Evolutionary conservation across 2,888 invertebrate species (phyloP).

Genomic region (Luperina testacea): DNA sequence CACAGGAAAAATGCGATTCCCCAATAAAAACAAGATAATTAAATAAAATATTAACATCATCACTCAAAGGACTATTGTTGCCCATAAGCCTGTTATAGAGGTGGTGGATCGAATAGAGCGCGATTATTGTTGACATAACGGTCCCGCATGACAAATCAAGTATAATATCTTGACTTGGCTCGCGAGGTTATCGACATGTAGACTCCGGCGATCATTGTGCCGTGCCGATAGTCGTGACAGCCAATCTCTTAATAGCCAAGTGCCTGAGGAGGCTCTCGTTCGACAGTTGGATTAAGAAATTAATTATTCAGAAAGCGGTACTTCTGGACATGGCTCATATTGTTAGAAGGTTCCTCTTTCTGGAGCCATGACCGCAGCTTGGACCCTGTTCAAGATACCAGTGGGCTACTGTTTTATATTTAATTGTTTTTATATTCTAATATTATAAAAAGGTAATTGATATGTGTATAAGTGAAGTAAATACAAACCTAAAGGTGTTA

Average conservation of each 20-base stretch:
- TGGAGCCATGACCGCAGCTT: background rate
- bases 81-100: background rate
- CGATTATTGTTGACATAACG: too few species aligned
- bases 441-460: background rate
- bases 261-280: background rate
- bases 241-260: background rate
- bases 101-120: background rate
- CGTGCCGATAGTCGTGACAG: too few species aligned
- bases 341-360: background rate
- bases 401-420: background rate
- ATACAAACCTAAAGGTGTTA: constrained; percentile 61
- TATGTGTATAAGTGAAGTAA: background rate
- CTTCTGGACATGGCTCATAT: background rate
- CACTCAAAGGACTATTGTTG: background rate
- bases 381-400: background rate
- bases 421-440: background rate
- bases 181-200: background rate
- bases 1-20: background rate
- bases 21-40: background rate
- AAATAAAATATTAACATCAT: constrained; percentile 24
- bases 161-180: too few species aligned
- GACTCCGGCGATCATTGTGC: background rate
- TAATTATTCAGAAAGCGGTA: background rate
- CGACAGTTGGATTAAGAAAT: background rate
- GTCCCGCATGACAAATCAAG: background rate